Evolutionary conservation across 2,797 vertebrate species (phyloP).

Genomic region (Hoplostethus atlanticus): DNA sequence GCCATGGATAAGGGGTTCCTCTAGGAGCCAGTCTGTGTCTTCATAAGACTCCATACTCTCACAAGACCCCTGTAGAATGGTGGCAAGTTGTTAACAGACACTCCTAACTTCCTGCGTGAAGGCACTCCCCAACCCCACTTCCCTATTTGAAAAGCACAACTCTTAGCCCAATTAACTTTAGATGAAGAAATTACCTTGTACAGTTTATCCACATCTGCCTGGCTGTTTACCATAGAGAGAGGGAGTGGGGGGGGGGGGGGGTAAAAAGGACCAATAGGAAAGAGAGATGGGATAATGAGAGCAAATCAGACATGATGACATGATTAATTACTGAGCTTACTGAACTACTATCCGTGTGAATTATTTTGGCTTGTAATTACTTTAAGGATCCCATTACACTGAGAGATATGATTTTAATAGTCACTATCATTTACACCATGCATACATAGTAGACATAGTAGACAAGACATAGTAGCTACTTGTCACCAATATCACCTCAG

Average conservation of each 20-base stretch:
- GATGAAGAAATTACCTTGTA: no score
- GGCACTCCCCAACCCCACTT: no score
- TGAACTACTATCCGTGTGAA: constrained; percentile 34
- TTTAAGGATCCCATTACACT: constrained; percentile 33
- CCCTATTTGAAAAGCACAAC: no score
- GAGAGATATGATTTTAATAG: constrained; percentile 31
- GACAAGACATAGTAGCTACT: constrained; percentile 8
- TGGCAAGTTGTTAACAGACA: no score
- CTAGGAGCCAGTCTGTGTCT: no score
- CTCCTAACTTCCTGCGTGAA: no score
- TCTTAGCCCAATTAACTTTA: no score
- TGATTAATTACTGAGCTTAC: constrained; percentile 34
- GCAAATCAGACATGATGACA: neutral
- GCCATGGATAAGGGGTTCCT: no score
- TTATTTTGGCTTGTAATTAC: constrained; percentile 55
- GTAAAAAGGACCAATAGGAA: neutral
- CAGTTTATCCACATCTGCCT: no score
- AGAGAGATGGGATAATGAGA: neutral
- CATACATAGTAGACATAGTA: constrained; percentile 1
- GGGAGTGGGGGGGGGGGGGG: neutral
- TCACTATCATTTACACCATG: constrained; percentile 34
- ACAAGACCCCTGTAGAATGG: no score
- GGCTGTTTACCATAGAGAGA: neutral
- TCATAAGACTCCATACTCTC: no score
- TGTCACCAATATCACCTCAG: constrained; percentile 31